Evolutionary conservation across 2,113 vertebrate genomes (phyloP).

Genomic region (Sminthopsis crassicaudata): DNA sequence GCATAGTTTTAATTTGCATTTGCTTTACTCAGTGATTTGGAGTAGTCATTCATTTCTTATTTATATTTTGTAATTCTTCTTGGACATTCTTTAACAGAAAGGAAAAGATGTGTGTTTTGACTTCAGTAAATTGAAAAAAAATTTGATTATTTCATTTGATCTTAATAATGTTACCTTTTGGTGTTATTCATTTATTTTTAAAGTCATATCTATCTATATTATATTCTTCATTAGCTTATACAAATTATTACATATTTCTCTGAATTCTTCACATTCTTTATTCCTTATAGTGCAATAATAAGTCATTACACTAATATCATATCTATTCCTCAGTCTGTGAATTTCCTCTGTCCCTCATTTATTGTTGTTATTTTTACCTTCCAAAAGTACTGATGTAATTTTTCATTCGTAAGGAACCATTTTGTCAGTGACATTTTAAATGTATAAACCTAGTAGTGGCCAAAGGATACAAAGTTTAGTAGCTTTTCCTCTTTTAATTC

Average conservation of each 20-base stretch:
- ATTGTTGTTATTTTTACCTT: background rate
- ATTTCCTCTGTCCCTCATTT: background rate
- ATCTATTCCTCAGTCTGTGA: background rate
- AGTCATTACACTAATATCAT: background rate
- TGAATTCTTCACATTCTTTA: background rate
- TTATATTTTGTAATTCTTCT: background rate
- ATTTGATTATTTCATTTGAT: background rate
- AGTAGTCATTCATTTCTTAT: background rate
- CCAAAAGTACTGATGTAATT: background rate
- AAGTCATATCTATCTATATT: background rate
- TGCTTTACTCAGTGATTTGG: background rate
- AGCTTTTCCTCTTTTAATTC: background rate
- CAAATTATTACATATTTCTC: background rate
- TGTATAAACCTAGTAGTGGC: background rate
- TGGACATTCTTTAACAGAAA: background rate
- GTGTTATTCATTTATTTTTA: background rate
- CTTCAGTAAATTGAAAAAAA: background rate
- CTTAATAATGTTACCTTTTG: background rate
- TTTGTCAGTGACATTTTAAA: background rate
- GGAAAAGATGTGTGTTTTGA: background rate
- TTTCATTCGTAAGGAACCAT: background rate
- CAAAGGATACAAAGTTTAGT: background rate
- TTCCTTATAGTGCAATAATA: background rate
- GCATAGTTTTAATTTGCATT: constrained; percentile 1
- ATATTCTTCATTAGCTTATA: background rate